Evolutionary conservation across 2,797 vertebrate genomes (phyloP).

Genomic region (Bucorvus abyssinicus): DNA sequence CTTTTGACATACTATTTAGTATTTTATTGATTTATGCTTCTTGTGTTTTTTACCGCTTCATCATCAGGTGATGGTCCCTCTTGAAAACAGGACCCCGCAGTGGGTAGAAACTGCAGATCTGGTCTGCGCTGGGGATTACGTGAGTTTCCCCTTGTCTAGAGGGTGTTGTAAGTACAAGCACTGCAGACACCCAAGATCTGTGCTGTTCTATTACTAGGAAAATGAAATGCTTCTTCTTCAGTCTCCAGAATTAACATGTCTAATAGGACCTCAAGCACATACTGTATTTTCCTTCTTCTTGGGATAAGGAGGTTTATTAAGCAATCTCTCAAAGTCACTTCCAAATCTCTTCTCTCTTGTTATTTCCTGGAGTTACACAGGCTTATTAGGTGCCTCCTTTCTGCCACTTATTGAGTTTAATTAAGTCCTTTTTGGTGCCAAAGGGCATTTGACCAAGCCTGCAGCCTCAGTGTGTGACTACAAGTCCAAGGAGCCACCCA

Average conservation of each 20-base stretch:
- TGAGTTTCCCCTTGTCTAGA: background rate
- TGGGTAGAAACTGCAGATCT: background rate
- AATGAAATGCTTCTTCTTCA: background rate
- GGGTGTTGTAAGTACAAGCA: background rate
- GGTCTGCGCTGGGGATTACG: background rate
- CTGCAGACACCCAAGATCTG: background rate
- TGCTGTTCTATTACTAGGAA: background rate
- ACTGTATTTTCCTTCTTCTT: background rate
- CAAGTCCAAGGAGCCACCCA: background rate
- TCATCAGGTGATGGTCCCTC: background rate
- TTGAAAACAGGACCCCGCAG: background rate
- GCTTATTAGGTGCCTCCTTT: background rate
- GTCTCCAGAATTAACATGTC: background rate
- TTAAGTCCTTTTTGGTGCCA: background rate
- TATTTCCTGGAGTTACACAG: background rate
- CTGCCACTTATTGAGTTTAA: background rate
- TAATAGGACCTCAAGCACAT: background rate
- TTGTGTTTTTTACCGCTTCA: background rate
- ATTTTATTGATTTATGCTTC: background rate
- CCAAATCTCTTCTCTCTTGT: background rate
- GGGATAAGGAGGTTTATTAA: background rate
- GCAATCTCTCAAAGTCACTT: background rate
- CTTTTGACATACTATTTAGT: background rate
- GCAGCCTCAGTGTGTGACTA: accelerated
- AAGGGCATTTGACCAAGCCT: background rate